Conservation (phyloP, 2,113 vertebrate species). For the Eclectus roratus region DNA sequence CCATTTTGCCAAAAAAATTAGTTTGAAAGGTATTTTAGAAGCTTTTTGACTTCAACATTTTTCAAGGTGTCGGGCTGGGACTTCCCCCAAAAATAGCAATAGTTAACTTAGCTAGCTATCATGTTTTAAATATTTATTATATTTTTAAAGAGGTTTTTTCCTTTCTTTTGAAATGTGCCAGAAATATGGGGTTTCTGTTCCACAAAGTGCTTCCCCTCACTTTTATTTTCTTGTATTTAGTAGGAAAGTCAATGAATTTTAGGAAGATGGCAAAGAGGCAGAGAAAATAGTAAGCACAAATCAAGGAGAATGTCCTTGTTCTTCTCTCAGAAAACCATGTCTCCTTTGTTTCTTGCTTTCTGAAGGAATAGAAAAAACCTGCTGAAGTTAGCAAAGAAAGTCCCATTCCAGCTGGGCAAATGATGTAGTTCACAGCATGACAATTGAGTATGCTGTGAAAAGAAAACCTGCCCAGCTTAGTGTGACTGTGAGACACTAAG, state of each 20-base stretch:
- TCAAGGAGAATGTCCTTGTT: neutral
- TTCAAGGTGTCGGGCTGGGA: slow-evolving; percentile 64
- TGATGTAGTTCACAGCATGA: neutral
- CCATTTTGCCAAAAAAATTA: slow-evolving; percentile 25
- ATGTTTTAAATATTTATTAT: slow-evolving; percentile 57
- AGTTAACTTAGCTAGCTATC: slow-evolving; percentile 57
- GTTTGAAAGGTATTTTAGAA: slow-evolving; percentile 59
- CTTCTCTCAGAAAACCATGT: neutral
- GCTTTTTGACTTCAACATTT: slow-evolving; percentile 45
- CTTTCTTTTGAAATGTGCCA: slow-evolving; percentile 33
- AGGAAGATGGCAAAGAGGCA: neutral
- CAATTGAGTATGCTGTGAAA: neutral
- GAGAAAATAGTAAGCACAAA: neutral
- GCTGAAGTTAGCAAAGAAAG: neutral
- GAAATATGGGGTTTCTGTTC: slow-evolving; percentile 14
- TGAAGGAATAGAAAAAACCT: neutral
- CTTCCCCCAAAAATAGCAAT: slow-evolving; percentile 65
- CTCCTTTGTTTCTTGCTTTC: neutral
- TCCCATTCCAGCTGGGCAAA: neutral
- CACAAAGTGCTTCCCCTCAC: neutral
- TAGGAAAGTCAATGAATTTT: neutral
- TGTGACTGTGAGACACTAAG: neutral
- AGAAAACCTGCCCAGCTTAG: neutral
- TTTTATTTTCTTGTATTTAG: neutral
- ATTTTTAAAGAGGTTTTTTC: slow-evolving; percentile 44